A percentile compares a stretch with the other conserved stretches of the same genome.
phyloP scores from a whole-genome alignment of 2,797 vertebrate species.

The Pantherophis alleghaniensis region DNA sequence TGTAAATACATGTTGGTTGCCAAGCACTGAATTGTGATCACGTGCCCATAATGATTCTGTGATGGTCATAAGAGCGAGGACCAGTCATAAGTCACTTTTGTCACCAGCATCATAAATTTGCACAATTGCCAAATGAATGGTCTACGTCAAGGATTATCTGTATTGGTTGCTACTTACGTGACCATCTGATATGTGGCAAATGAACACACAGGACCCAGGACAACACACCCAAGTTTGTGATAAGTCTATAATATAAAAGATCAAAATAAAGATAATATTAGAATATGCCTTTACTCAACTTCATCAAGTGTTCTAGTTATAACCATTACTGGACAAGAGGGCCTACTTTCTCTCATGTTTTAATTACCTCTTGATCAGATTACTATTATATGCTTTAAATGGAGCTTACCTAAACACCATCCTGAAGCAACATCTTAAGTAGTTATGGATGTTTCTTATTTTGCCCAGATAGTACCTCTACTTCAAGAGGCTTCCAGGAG shows the following conservation, averaged over 20 bases:
- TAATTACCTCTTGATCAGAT: neutral
- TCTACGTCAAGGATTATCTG: neutral
- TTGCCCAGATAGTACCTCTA: neutral
- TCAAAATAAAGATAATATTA: neutral
- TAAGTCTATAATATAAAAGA: conserved; percentile 54
- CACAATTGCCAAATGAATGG: neutral
- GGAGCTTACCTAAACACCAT: neutral
- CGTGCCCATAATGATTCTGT: neutral
- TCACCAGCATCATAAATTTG: neutral
- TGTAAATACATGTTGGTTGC: neutral
- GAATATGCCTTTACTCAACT: neutral
- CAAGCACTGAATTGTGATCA: neutral
- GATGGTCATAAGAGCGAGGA: neutral
- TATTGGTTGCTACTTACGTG: conserved; percentile 82
- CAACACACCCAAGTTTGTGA: conserved; percentile 76
- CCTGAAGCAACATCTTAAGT: neutral
- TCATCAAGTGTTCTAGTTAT: neutral
- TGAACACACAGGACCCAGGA: conserved; percentile 91
- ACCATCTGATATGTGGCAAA: conserved; percentile 91
- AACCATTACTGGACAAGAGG: neutral
- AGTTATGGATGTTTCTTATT: neutral
- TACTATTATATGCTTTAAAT: neutral
- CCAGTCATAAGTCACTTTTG: neutral
- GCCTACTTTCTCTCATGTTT: neutral
- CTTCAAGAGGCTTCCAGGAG: neutral